These are phyloP conservation scores for Amphibalanus amphitrite DNA, from an alignment of 1,140 invertebrate genomes.

Conservation along the genomic window DNA sequence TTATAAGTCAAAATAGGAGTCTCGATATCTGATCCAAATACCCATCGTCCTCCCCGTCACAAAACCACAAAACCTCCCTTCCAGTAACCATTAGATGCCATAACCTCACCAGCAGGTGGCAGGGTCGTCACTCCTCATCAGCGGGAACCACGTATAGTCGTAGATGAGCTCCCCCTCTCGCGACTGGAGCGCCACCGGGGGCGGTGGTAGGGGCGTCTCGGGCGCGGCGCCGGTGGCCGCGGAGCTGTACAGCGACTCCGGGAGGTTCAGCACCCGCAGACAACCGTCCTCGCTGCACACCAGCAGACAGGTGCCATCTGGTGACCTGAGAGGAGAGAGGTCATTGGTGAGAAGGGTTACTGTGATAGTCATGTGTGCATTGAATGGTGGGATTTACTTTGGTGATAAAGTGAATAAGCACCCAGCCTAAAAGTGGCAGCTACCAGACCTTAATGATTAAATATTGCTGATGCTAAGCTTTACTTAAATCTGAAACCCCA, in stretches of 20 bases:
- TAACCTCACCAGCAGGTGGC: conserved; percentile 57
- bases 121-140: conserved; percentile 59
- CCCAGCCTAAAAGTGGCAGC: neutral
- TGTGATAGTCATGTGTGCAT: too few species aligned
- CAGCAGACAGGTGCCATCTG: conserved; percentile 14
- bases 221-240: neutral
- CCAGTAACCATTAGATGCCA: neutral
- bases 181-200: neutral
- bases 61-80: neutral
- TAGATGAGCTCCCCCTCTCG: conserved; percentile 68
- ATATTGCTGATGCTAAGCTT: neutral
- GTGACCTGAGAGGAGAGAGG: conserved; percentile 29
- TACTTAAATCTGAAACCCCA: neutral
- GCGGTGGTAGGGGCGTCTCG: too few species aligned
- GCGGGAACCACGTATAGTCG: conserved; percentile 82
- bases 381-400: too few species aligned
- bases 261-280: conserved; percentile 13
- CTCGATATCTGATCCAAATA: neutral
- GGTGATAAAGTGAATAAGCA: neutral
- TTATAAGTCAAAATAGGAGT: neutral
- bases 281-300: conserved; percentile 9
- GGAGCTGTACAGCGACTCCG: neutral
- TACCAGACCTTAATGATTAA: neutral
- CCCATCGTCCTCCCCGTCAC: neutral
- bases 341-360: too few species aligned